Percentiles rank a stretch among this genome's conserved stretches.
These are phyloP conservation scores for Andrena chrysosceles DNA, from an alignment of 2,888 invertebrate genomes.

Conservation along the genomic window DNA sequence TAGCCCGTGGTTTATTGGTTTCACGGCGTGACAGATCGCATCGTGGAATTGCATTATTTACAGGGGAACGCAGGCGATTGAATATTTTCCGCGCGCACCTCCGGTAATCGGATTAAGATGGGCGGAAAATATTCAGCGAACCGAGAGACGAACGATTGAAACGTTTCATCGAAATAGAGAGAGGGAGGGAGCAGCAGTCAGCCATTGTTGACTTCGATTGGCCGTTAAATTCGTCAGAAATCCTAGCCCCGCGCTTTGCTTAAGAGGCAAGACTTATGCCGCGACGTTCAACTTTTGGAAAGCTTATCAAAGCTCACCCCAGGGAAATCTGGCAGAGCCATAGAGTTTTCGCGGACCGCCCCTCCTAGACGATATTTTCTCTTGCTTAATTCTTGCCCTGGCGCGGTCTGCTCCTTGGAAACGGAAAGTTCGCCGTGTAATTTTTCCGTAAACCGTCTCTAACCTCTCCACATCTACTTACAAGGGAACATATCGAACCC, in stretches of 20 bases:
- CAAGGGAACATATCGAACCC: too few species aligned
- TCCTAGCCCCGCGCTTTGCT: not conserved
- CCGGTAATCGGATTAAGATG: conserved; percentile 48
- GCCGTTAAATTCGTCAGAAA: conserved; percentile 26
- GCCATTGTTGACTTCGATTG: conserved; percentile 22
- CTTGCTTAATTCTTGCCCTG: conserved; percentile 45
- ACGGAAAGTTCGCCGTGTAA: conserved; percentile 22
- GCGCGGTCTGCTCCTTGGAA: conserved; percentile 14
- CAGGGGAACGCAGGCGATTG: conserved; percentile 18
- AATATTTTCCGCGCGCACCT: conserved; percentile 41
- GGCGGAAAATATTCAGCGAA: conserved; percentile 20
- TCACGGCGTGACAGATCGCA: conserved; percentile 44
- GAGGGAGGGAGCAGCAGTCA: not conserved
- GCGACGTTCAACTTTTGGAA: conserved; percentile 48
- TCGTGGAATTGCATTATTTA: conserved; percentile 47
- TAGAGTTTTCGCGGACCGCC: conserved; percentile 44
- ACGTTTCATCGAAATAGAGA: not conserved
- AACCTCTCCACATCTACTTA: too few species aligned
- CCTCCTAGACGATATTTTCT: conserved; percentile 43
- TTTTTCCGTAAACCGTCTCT: conserved; percentile 19
- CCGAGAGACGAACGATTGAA: conserved; percentile 12
- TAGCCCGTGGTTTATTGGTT: conserved; percentile 57
- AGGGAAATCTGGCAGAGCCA: conserved; percentile 54
- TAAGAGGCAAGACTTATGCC: conserved; percentile 32
- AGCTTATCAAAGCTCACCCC: conserved; percentile 56